Evolutionary conservation across 1,140 invertebrate genomes (phyloP).

Genomic region (Neelides sp.): DNA sequence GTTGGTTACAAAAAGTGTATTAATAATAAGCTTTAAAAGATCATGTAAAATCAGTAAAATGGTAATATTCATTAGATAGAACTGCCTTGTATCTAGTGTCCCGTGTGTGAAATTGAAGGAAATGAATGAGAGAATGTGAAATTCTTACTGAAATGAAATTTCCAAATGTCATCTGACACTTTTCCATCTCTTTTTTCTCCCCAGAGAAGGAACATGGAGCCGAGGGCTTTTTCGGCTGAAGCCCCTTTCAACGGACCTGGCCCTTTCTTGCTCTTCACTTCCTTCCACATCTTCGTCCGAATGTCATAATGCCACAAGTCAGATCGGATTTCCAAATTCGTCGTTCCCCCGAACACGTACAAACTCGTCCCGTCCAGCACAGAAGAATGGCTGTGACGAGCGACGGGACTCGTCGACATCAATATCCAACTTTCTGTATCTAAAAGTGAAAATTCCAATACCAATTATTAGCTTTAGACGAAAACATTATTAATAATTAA

Average conservation of each 20-base stretch:
- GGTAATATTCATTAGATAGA: conserved; percentile 6
- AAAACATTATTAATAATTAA: too few relatives aligned
- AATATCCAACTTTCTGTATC: too few relatives aligned
- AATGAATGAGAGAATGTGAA: background rate
- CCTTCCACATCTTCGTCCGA: conserved; percentile 53
- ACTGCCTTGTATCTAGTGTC: background rate
- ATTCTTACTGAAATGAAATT: conserved; percentile 40
- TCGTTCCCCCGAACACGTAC: conserved; percentile 83
- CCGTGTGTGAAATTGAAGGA: background rate
- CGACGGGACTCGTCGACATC: too few relatives aligned
- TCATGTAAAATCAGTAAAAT: conserved; percentile 5
- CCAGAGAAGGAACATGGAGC: conserved; percentile 69
- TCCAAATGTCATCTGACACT: conserved; percentile 67
- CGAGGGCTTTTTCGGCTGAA: conserved; percentile 60
- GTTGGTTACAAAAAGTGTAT: too few relatives aligned
- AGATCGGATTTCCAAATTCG: conserved; percentile 60
- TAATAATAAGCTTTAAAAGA: too few relatives aligned
- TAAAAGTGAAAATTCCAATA: too few relatives aligned
- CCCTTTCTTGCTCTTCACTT: conserved; percentile 51
- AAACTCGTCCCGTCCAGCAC: conserved; percentile 63
- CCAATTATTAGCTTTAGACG: too few relatives aligned
- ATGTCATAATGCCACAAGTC: conserved; percentile 76
- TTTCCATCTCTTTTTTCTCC: conserved; percentile 56
- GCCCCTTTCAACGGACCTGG: conserved; percentile 70
- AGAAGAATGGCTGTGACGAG: conserved; percentile 71